Evolutionary conservation across 1,140 invertebrate species (phyloP).

Genomic region (Dufourea novaeangliae): DNA sequence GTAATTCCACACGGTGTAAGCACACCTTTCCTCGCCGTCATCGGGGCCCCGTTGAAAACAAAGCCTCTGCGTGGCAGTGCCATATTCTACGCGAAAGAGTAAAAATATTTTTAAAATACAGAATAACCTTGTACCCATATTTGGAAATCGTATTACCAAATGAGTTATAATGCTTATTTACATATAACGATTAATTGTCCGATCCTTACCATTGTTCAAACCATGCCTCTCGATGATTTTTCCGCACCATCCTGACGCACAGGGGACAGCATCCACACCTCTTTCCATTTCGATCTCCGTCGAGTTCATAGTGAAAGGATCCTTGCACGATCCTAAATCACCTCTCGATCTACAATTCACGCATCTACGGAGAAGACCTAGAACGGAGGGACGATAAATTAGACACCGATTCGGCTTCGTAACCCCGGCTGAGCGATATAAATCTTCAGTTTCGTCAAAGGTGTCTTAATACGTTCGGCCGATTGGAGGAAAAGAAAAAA

Average conservation of each 20-base stretch:
- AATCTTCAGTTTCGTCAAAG: not conserved
- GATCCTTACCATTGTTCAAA: conserved; percentile 79
- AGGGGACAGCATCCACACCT: conserved; percentile 90
- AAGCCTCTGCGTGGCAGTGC: conserved; percentile 91
- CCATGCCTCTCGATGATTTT: conserved; percentile 92
- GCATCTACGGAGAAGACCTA: conserved; percentile 86
- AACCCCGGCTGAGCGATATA: not conserved
- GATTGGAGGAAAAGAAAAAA: not conserved
- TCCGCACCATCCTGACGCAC: conserved; percentile 95
- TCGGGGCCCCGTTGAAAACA: conserved; percentile 92
- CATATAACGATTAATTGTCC: too few relatives aligned
- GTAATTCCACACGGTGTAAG: conserved; percentile 89
- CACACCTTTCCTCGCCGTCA: conserved; percentile 94
- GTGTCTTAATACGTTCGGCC: not conserved
- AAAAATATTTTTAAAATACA: not conserved
- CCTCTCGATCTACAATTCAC: conserved; percentile 93
- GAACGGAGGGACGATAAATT: conserved; percentile 14
- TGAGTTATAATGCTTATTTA: too few relatives aligned
- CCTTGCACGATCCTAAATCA: conserved; percentile 92
- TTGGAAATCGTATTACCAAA: not conserved
- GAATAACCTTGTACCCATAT: not conserved
- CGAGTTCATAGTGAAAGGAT: conserved; percentile 91
- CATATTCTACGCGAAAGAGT: conserved; percentile 86
- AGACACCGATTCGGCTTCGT: not conserved
- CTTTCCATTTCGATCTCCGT: conserved; percentile 86